Base-by-base conservation (phyloP, 2,113 vertebrate species). In the Galbula dea region DNA sequence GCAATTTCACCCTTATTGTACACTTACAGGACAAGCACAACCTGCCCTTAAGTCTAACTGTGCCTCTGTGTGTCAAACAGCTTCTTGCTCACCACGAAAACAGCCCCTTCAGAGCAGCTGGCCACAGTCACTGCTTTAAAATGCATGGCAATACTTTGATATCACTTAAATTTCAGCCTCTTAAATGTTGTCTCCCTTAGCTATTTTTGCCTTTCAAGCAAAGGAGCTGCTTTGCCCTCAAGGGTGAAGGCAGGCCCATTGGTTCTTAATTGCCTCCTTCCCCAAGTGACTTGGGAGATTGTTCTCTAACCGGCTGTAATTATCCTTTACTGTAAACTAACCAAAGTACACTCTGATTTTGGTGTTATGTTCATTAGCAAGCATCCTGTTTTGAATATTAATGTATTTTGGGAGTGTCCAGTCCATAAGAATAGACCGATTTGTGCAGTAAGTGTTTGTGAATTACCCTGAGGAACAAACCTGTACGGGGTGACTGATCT, bases 261-360 rank as follows among this genome's bases (percentile, higher is more conserved):
- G 49, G 36, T 52, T 88, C 82, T 86, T 86, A 96, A 94, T 68
- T 94, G 75, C 58, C 26, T 95, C 39, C 52, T 89, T 83, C 46
- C 74, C 66, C 61, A 20, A n/a, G 36, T 71, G 75, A 55, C 77
- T 88, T 69, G 46, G 88, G 59, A 93, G 83, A 87, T 77, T 77
- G 61, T 52, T 96, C 51, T 85, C 69, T 91, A 89, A 88, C 67
- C 59, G 69, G 37, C 72, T 88, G 79, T 90, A 96, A 96, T 96
- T 91, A 96, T 67, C 65, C 39, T 83, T 90, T 75, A 59, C 30
- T 91, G 76, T 93, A 89, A 91, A 86, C 66, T 83, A 91, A 90
- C 77, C 61, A 26, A 83, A 93, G 68, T 55, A 58, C 59, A 6
- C n/a, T 83, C 59, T 58, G 78, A 65, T 63, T 66, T 92, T 1